Evolutionary conservation across 2,797 vertebrate genomes (phyloP), one percentile per base, ranked within the genome.

Genomic region (Ctenopoma kingsleyae): DNA sequence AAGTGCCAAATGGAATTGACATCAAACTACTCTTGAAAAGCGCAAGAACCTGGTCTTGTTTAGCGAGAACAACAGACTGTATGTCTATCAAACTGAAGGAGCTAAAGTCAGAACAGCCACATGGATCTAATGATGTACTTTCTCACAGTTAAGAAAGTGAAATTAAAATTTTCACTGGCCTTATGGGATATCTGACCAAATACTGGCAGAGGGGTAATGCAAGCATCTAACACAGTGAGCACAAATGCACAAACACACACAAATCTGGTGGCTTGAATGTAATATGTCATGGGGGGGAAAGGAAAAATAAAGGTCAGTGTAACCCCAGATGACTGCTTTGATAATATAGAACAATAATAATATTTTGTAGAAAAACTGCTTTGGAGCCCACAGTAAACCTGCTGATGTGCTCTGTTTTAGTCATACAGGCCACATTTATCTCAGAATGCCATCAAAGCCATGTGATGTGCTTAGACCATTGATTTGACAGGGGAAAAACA

Each of bases 1-100:
- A 0, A 63, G 51, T 49, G 81, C 67, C 63, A 66, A 61, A 78
- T 72, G 67, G 60, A 82, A 82, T 57, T 67, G 63, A 67, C 53
- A 68, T 72, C 71, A 78, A 77, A 74, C 65, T 30, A 4, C 54
- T 64, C 19, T 22, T 61, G 36, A 66, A 48, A 44, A 27, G 30
- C 38, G 30, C 58, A 10, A 76, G 65, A 74, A 59, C 40, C 76
- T 80, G 80, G 64, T 66, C 66, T 54, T 62, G 54, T 23, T 82
- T 76, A 67, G 0, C 52, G 41, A 58, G 51, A 48, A 64, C n/a
- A 40, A 40, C 55, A 51, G n/a, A 17, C 44, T 64, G 43, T 38
- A 51, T 67, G 58, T 78, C 67, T 67, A 30, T 76, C 55, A 76
- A 19, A 61, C 15, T 6, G 2, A 57, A 41, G 41, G 48, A 60